A percentile compares a stretch with the other conserved stretches of the same genome.
These are phyloP conservation scores for Dasyornis broadbenti DNA, from an alignment of 2,113 vertebrate genomes.

Conservation along the genomic window DNA sequence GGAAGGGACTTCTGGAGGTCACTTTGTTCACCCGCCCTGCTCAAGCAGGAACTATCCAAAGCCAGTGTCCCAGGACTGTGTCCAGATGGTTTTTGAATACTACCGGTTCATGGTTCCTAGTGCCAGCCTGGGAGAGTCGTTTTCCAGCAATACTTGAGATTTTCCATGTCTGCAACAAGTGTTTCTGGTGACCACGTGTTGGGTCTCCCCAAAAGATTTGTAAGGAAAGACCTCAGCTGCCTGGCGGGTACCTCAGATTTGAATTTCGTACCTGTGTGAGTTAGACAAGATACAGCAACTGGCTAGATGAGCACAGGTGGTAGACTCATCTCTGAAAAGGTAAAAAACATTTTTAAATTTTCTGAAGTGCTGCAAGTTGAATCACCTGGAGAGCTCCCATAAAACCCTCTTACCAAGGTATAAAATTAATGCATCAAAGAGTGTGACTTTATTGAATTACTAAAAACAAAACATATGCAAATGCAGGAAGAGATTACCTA, in stretches of 20 bases:
- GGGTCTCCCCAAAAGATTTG: neutral
- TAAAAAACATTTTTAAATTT: neutral
- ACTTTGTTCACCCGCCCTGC: neutral
- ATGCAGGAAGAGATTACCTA: neutral
- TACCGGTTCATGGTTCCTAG: rapidly evolving
- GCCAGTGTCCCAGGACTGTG: neutral
- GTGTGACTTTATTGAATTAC: neutral
- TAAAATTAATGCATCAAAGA: neutral
- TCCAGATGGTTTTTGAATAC: neutral
- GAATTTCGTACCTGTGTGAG: neutral
- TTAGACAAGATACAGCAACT: neutral
- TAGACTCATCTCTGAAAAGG: neutral
- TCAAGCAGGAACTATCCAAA: neutral
- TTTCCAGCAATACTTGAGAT: neutral
- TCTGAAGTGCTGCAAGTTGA: neutral
- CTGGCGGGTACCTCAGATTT: neutral
- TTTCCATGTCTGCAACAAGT: neutral
- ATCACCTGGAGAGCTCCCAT: neutral
- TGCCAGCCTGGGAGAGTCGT: neutral
- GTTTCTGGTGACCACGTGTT: neutral
- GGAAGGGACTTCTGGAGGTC: neutral
- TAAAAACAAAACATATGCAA: neutral
- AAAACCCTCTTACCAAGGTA: neutral
- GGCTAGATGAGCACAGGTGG: neutral
- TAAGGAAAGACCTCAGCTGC: neutral